phyloP scores from a whole-genome alignment of 2,113 vertebrate genomes.

The Percina caprodes region DNA sequence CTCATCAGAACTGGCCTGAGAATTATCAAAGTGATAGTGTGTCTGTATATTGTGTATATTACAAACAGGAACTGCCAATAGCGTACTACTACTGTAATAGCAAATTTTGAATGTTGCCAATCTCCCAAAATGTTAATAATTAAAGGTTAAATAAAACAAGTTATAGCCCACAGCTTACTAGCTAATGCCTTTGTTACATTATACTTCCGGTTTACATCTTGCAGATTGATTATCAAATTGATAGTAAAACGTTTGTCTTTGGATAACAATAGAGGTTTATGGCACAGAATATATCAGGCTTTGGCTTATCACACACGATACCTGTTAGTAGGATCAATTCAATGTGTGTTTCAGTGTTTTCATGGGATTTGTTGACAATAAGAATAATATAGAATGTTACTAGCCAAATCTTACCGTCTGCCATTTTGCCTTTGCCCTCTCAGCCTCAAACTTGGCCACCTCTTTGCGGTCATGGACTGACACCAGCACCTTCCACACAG shows the following conservation, averaged over 20 bases:
- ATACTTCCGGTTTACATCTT: background rate
- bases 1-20: background rate
- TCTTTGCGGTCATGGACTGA: conserved; percentile 96
- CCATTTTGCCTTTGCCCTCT: conserved; percentile 95
- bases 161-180: background rate
- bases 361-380: background rate
- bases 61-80: background rate
- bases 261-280: background rate
- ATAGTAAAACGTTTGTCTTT: background rate
- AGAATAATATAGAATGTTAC: background rate
- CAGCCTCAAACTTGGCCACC: conserved; percentile 97
- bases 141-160: background rate
- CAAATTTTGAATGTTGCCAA: background rate
- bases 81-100: background rate
- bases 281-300: too few species aligned
- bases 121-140: background rate
- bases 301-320: background rate
- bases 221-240: background rate
- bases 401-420: conserved; percentile 85
- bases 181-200: background rate
- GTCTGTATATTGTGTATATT: background rate
- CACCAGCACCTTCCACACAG: conserved; percentile 95
- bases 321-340: background rate
- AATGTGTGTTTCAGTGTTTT: background rate
- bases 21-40: background rate